Evolutionary conservation across 2,888 invertebrate genomes (phyloP).

Genomic region (Stratiomys singularior): DNA sequence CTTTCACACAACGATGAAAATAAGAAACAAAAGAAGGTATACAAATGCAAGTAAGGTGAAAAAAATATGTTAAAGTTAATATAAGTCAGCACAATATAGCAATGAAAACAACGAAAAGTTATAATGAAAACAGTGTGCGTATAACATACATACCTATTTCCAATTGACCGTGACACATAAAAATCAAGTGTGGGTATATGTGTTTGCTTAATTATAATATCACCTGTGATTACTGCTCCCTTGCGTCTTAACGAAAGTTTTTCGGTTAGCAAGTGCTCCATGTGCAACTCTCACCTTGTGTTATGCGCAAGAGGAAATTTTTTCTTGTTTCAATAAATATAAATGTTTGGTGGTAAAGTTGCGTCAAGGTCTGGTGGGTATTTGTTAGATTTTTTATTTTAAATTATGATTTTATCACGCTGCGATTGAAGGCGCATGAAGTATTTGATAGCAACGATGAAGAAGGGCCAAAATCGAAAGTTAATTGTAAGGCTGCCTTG

Average conservation of each 20-base stretch:
- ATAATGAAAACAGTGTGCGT: slow-evolving; percentile 4
- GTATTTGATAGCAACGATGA: no score
- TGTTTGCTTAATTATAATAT: slow-evolving; percentile 23
- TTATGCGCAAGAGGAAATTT: slow-evolving; percentile 15
- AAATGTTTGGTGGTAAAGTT: background rate
- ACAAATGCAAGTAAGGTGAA: background rate
- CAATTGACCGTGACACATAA: slow-evolving; percentile 45
- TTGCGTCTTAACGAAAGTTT: slow-evolving; percentile 33
- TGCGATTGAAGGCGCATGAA: no score
- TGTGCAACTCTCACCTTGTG: background rate
- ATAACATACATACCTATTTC: slow-evolving; percentile 16
- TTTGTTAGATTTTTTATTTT: no score
- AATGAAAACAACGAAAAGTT: background rate
- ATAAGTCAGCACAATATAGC: background rate
- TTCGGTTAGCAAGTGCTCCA: background rate
- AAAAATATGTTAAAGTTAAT: background rate
- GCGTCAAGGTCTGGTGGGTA: slow-evolving; percentile 17
- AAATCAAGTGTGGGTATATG: slow-evolving; percentile 9
- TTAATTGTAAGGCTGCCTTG: no score
- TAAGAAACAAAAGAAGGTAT: background rate
- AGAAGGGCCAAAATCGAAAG: no score
- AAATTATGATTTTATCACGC: no score
- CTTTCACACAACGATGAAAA: slow-evolving; percentile 15
- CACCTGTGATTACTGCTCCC: slow-evolving; percentile 33
- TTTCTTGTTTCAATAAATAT: background rate